Evolutionary conservation across 2,888 invertebrate species (phyloP), one percentile per base, ranked within the genome.

Genomic region (Neoascia interrupta): DNA sequence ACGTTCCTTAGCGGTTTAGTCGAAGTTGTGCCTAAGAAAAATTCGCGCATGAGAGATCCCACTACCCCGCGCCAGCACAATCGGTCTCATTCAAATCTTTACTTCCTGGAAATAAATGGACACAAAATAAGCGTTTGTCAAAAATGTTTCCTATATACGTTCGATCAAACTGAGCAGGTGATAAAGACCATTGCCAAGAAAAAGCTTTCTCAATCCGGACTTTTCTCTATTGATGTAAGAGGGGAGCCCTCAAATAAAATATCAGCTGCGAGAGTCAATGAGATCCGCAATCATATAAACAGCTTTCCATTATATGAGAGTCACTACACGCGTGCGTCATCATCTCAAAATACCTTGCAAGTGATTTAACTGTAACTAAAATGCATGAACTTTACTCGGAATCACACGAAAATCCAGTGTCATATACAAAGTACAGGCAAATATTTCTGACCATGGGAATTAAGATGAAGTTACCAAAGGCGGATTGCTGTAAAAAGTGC

Each of bases 81-180:
- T 23, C 10, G 54, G 15, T 8, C 26, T 28, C n/a, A 54, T 39
- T 39, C 39, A 26, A 54, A 54, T 37, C 3, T 26, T 39, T 54
- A 51, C 34, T 43, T 43, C 5, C 23, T 49, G 10, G 49, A 43
- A 26, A 8, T 26, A 4, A 26, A 26, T 8, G 26, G 26, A 4
- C 4, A 26, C 26, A 26, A 8, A 26, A 26, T 26, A n/a, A 54
- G n/a, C n/a, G 26, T 39, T 54, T 54, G 54, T 54, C 54, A 39
- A 28, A 54, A 54, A 54, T 54, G 39, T 36, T n/a, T n/a, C n/a
- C n/a, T n/a, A n/a, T n/a, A n/a, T n/a, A 53, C 51, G 13, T 36
- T 53, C 21, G n/a, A 13, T 53, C 36, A 53, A 34, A 53, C 51
- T 4, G 34, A 53, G 13, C 28, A 47, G 28, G 16, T 47, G 26